phyloP scores from a whole-genome alignment of 2,888 invertebrate species.

The Temnothorax unifasciatus region DNA sequence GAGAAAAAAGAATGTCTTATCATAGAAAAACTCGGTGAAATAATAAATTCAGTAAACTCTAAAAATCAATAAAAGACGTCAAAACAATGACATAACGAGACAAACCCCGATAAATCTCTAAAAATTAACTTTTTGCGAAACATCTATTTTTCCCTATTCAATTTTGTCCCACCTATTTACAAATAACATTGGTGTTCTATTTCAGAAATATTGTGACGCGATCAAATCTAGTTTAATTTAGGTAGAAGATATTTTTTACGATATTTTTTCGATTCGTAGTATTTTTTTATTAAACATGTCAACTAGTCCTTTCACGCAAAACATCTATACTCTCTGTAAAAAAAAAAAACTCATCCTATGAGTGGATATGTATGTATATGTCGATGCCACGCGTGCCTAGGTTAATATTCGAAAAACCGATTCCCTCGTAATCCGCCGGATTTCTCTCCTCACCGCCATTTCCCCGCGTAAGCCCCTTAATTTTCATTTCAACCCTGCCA shows the following conservation, averaged over 20 bases:
- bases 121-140: not conserved
- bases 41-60: not conserved
- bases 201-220: slow-evolving; percentile 19
- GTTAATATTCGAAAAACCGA: slow-evolving; percentile 55
- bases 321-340: slow-evolving; percentile 21
- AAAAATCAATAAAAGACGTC: slow-evolving; percentile 15
- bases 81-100: not conserved
- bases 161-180: slow-evolving; percentile 3
- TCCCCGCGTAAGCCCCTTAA: slow-evolving; percentile 35
- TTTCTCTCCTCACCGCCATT: slow-evolving; percentile 44
- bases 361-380: slow-evolving; percentile 21
- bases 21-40: slow-evolving; percentile 4
- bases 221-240: slow-evolving; percentile 33
- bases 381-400: slow-evolving; percentile 45
- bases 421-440: slow-evolving; percentile 52
- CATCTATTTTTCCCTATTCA: not conserved
- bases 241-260: slow-evolving; percentile 22
- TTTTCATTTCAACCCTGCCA: slow-evolving; percentile 40
- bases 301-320: slow-evolving; percentile 23
- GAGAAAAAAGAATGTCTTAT: not conserved
- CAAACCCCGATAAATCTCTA: not conserved
- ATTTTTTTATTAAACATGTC: slow-evolving; percentile 38
- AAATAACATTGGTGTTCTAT: slow-evolving; percentile 24
- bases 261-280: slow-evolving; percentile 2
- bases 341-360: slow-evolving; percentile 45